Base-by-base conservation (phyloP, 2,888 invertebrate species). In the Harpagoxenus sublaevis region DNA sequence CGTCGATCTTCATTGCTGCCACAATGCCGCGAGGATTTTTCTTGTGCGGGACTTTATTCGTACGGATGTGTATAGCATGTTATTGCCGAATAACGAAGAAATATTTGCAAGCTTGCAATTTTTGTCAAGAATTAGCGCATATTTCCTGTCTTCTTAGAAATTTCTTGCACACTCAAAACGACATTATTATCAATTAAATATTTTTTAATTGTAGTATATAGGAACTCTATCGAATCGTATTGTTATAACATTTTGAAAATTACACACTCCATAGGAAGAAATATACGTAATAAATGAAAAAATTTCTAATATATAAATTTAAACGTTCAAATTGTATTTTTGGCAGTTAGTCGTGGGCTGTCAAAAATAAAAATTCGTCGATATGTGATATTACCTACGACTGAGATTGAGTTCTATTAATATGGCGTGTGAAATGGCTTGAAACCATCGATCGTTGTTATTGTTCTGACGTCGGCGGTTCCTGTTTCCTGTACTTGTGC, bases 331-430 rank as follows among this genome's bases (percentile, higher is more conserved):
- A 86, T 89, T 77, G 71, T 86, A 83, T 88, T 83, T 42, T 62
- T 68, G 74, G 2, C 28, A n/a, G 68, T 66, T 68, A 70, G 68
- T 68, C 60, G 68, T 35, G 35, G 48, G 35, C 28, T 60, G 5
- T 79, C 6, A 28, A 71, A 71, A 79, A 39, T 48, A 62, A 71
- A 60, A 62, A 18, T 60, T 51, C 0, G 1, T 28, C 15, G 31
- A 48, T 57, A 68, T 45, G 35, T 31, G 39, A 71, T 57, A 62
- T 83, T 48, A 57, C 35, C 31, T 31, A 71, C 31, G 3, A 42
- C 51, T 48, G 73, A 71, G 82, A 89, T 88, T 79, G 75, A 73
- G 60, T 82, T 89, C 89, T 86, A 90, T 86, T 88, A 87, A 89
- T 90, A 87, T 79, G 66, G 74, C 18, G 45, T 45, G 74, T 70